Evolutionary conservation across 2,797 vertebrate genomes (phyloP), one percentile per base, ranked within the genome.

Genomic region (Poeciliopsis gracilis): DNA sequence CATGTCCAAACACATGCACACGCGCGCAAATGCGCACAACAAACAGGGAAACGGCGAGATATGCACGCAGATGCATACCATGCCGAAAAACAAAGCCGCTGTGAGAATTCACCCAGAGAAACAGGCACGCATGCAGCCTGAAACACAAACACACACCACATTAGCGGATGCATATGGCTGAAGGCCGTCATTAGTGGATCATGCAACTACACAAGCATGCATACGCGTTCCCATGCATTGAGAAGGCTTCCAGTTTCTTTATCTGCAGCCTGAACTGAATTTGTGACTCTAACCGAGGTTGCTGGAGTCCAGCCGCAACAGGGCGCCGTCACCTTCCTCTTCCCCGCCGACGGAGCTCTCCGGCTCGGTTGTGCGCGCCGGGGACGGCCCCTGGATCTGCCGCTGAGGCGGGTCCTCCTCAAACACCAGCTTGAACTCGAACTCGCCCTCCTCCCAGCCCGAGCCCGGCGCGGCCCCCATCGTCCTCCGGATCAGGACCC

Each of bases 351-450:
- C 81, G 69, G 88, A 82, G 90, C 80, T 84, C 76, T 94, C 92
- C 76, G 84, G 84, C 76, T 91, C 90, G 83, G 90, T 82, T n/a
- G 77, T 38, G 89, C 86, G 89, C 85, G 77, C 90, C 83, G 92
- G 91, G 79, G 89, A 79, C 70, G 89, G 90, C 90, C 95, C 82
- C 95, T 90, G 93, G 92, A 89, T 85, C 90, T 87, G 94, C 63
- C 93, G 89, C 80, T 93, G 84, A 87, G 94, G 94, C 79, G 95
- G 95, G 76, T 97, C 95, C 88, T 97, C 97, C 85, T 97, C 97
- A 91, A 98, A 98, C 88, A 97, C 96, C 92, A 97, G 91, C 91
- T 97, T 97, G 94, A 98, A 98, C 88, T 98, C 97, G 89, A 98
- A 96, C 93, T 98, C 97, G 85, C 96, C 97, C 92, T 97, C 97